Percentiles rank a stretch among this genome's conserved stretches.
phyloP scores from a whole-genome alignment of 2,797 vertebrate genomes.

The Eutrigla gurnardus region DNA sequence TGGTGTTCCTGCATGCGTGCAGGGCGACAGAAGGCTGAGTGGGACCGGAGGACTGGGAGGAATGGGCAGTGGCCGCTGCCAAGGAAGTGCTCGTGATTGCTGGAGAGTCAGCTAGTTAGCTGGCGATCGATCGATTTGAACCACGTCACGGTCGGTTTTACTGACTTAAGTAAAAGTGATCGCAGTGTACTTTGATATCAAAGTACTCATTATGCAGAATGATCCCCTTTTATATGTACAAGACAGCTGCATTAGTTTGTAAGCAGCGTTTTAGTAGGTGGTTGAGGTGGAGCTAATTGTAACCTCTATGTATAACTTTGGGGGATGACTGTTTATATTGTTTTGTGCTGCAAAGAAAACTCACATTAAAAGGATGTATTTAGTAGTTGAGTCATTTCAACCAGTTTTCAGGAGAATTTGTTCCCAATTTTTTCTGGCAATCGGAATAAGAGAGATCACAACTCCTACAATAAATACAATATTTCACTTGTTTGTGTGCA shows the following conservation, averaged over 20 bases:
- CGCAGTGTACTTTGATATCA: background rate
- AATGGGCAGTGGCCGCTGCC: constrained; percentile 58
- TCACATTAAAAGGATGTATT: background rate
- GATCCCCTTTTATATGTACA: background rate
- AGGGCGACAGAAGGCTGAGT: constrained; percentile 75
- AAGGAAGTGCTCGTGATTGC: constrained; percentile 51
- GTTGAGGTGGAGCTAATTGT: background rate
- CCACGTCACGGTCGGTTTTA: no score
- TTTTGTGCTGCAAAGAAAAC: constrained; percentile 2
- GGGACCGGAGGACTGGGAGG: constrained; percentile 69
- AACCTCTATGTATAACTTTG: background rate
- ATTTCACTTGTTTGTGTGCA: background rate
- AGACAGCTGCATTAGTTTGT: background rate
- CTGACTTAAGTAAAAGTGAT: background rate
- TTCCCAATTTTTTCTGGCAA: background rate
- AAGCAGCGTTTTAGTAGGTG: no score
- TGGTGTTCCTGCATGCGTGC: constrained; percentile 76
- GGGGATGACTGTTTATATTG: background rate
- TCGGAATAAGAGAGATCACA: background rate
- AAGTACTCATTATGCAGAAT: background rate
- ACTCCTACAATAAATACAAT: background rate
- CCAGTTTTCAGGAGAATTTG: background rate
- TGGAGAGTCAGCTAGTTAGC: constrained; percentile 53
- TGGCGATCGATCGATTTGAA: constrained; percentile 2
- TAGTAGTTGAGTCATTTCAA: background rate